These are phyloP conservation scores for Bradypodion ventrale DNA, from an alignment of 2,797 vertebrate genomes.

Conservation along the genomic window DNA sequence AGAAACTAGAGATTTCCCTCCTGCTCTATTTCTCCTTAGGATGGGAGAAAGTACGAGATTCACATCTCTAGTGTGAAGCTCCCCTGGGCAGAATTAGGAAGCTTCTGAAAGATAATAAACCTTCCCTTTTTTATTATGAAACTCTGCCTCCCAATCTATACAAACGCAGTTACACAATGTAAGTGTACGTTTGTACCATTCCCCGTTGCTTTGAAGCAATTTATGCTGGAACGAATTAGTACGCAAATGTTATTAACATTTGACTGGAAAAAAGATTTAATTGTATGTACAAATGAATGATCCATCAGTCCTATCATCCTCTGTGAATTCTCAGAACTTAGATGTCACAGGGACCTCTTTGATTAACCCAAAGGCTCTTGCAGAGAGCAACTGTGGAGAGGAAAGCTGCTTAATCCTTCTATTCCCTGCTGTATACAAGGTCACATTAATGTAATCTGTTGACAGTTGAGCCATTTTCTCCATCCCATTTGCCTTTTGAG, in stretches of 20 bases:
- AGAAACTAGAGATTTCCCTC: too few relatives aligned
- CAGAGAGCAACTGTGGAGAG: neutral
- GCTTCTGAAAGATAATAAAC: neutral
- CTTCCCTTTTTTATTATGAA: neutral
- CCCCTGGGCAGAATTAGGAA: neutral
- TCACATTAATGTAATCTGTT: slow-evolving; percentile 37
- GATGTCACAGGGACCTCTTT: neutral
- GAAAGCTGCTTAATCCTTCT: neutral
- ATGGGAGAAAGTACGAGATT: too few relatives aligned
- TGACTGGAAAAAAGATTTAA: neutral
- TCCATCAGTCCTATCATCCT: neutral
- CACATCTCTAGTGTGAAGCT: too few relatives aligned
- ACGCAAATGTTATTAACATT: neutral
- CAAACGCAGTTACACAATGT: neutral
- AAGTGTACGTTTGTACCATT: neutral
- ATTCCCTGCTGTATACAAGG: slow-evolving; percentile 23
- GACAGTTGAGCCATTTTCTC: slow-evolving; percentile 33
- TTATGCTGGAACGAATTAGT: neutral
- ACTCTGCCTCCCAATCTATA: neutral
- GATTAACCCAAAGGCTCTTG: neutral
- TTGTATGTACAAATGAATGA: neutral
- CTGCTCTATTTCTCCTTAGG: too few relatives aligned
- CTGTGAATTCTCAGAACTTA: too few relatives aligned
- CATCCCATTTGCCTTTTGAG: slow-evolving; percentile 1
- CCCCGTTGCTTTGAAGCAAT: neutral